phyloP scores from a whole-genome alignment of 2,797 vertebrate species.

The Heliangelus exortis region DNA sequence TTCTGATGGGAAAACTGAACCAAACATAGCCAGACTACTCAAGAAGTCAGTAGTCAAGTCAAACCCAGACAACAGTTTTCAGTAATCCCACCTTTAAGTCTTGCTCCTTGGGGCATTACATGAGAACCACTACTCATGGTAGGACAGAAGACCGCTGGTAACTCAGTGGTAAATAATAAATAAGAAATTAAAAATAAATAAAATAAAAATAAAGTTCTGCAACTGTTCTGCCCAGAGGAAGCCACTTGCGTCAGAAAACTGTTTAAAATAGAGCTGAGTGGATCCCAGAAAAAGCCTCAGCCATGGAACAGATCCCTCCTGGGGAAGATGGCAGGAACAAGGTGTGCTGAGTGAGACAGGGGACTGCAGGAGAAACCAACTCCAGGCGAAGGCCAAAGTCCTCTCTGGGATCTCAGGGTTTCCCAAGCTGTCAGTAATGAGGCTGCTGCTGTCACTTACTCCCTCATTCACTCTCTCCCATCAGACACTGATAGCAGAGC shows the following conservation, averaged over 20 bases:
- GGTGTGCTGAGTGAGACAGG: rapidly evolving
- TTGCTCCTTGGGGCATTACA: not conserved
- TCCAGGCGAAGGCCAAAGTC: not conserved
- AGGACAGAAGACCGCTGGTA: not conserved
- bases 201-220: not conserved
- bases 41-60: not conserved
- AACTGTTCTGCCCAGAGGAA: not conserved
- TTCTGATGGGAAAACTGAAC: not conserved
- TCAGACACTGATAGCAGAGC: slow-evolving; percentile 52
- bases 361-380: not conserved
- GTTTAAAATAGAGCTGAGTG: rapidly evolving
- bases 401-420: not conserved
- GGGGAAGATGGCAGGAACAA: not conserved
- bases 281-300: not conserved
- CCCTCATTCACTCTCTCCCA: slow-evolving; percentile 24
- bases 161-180: too few species aligned
- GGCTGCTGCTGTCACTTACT: slow-evolving; percentile 46
- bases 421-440: slow-evolving; percentile 7
- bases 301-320: rapidly evolving
- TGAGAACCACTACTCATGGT: not conserved
- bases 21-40: not conserved
- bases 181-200: too few species aligned
- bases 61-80: not conserved
- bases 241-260: not conserved
- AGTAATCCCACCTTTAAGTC: not conserved